A percentile compares a stretch with the other conserved stretches of the same genome.
phyloP scores from a whole-genome alignment of 2,113 vertebrate genomes.

The Anarrhichthys ocellatus region DNA sequence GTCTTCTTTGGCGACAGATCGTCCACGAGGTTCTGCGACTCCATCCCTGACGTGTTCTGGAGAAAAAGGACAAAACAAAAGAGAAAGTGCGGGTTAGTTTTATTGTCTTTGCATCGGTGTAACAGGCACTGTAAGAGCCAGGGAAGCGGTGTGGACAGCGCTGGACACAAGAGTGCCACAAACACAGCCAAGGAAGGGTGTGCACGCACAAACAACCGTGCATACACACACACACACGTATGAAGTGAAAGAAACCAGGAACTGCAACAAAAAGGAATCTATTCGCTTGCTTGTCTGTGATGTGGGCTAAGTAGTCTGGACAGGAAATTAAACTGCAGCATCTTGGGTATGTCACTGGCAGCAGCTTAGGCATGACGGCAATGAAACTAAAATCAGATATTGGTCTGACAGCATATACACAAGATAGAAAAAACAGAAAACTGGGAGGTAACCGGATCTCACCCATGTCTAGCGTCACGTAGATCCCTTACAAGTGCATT shows the following conservation, averaged over 20 bases:
- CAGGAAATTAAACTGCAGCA: constrained; percentile 78
- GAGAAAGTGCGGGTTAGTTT: constrained; percentile 38
- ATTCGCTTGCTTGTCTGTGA: constrained; percentile 67
- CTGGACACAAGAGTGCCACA: constrained; percentile 65
- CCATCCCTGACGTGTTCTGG: constrained; percentile 96
- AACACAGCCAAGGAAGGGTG: constrained; percentile 71
- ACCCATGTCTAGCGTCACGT: constrained; percentile 12
- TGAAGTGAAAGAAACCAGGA: constrained; percentile 33
- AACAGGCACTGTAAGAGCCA: constrained; percentile 54
- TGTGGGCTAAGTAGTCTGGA: constrained; percentile 72
- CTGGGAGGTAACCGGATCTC: constrained; percentile 9
- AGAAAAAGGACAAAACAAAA: constrained; percentile 58
- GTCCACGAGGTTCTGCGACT: constrained; percentile 93
- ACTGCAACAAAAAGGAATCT: constrained; percentile 62
- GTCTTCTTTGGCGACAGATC: constrained; percentile 98
- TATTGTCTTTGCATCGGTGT: constrained; percentile 4
- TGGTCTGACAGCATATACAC: constrained; percentile 17
- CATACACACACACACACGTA: constrained; percentile 41
- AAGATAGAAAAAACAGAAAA: background rate
- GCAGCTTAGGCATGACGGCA: constrained; percentile 49
- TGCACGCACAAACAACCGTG: constrained; percentile 63
- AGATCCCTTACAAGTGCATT: background rate
- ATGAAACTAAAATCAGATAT: constrained; percentile 62
- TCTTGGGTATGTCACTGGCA: constrained; percentile 60
- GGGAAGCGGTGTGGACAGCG: constrained; percentile 54